Evolutionary conservation across 2,888 invertebrate genomes (phyloP), one percentile per base, ranked within the genome.

Genomic region (Sclerodermus sp.): DNA sequence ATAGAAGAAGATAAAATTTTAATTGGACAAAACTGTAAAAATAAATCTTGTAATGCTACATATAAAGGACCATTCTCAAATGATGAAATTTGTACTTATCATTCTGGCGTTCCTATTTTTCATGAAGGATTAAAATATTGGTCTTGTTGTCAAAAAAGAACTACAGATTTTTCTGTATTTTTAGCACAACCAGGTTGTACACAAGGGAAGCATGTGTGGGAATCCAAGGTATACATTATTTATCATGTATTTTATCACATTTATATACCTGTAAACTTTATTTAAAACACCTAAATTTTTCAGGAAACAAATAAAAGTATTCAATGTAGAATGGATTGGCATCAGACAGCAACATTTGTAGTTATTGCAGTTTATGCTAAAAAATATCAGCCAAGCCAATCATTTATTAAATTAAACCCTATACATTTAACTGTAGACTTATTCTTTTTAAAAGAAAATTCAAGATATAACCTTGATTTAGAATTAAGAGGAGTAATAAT

Each of bases 41-140:
- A 93, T 77, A 88, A 87, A 56, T 90, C 92, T 0, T 96, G 96
- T 73, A 86, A 82, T 54, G 77, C 73, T 58, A 80, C 84, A 0
- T 96, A 89, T 71, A 82, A 84, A 60, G 88, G 88, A 5, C 82
- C 85, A 1, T 76, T 85, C 42, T 83, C 84, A 12, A 83, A 90
- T 64, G 72, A 81, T 2, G 81, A 81, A 14, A 75, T 81, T 43
- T 97, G 97, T 73, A 81, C 82, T 41, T 82, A 90, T 79, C 97
- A 98, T 80, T 88, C 93, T 0, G 97, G 97, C 1, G 84, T 83
- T 34, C 94, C 97, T 0, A 85, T 98, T 43, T 98, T 98, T 77
- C 97, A 98, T 68, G 97, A 98, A 81, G 97, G 96, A 0, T 81
- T 96, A 74, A 98, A 98, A 76, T 98, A 87, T 78, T 98, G 97